phyloP scores from a whole-genome alignment of 2,888 invertebrate genomes.

The Macrosoma leucophasiata region DNA sequence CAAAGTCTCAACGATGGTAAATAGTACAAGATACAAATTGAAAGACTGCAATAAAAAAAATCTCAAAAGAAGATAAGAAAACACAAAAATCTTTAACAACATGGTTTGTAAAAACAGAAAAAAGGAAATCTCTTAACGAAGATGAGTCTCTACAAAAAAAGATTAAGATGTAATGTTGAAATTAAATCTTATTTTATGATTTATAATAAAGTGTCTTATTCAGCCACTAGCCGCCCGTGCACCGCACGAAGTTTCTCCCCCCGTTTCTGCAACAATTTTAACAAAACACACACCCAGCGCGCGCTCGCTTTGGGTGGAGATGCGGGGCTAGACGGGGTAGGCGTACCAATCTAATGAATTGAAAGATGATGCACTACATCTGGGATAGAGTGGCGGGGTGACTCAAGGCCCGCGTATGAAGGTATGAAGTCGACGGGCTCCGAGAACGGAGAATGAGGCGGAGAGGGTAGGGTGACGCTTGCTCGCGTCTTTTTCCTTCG shows the following conservation, averaged over 20 bases:
- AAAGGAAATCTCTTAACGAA: conserved; percentile 40
- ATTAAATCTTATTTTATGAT: conserved; percentile 5
- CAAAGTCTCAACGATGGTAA: conserved; percentile 81
- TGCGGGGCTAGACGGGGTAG: no score
- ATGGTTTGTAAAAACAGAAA: conserved; percentile 53
- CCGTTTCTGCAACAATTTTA: no score
- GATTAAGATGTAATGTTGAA: conserved; percentile 24
- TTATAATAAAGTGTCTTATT: conserved; percentile 12
- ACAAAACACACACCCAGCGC: no score
- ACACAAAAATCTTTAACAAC: conserved; percentile 62
- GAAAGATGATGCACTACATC: no score
- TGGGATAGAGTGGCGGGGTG: no score
- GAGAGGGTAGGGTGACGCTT: not conserved
- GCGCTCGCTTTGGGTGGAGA: no score
- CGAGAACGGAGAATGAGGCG: not conserved
- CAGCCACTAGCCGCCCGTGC: no score
- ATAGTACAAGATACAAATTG: conserved; percentile 82
- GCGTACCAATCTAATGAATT: no score
- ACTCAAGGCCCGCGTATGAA: no score
- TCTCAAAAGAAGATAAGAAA: conserved; percentile 36
- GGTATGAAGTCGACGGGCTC: not conserved
- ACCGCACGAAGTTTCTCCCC: no score
- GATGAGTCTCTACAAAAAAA: conserved; percentile 33
- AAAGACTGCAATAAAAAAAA: conserved; percentile 73
- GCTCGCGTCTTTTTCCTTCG: not conserved